phyloP scores from a whole-genome alignment of 1,140 invertebrate species.

The Ectropis grisescens region DNA sequence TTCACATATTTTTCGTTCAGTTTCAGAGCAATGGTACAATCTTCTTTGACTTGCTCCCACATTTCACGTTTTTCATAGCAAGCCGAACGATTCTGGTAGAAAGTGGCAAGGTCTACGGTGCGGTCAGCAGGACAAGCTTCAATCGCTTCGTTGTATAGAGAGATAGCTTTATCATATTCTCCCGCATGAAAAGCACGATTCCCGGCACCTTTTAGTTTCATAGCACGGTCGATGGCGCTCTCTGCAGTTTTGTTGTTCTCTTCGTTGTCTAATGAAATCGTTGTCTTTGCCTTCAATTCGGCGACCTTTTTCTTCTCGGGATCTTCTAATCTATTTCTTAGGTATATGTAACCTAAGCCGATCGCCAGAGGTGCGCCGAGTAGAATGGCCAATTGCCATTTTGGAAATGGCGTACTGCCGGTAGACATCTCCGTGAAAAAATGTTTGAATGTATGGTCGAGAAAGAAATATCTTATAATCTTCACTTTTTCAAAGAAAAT shows the following conservation, averaged over 20 bases:
- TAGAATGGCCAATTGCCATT: constrained; percentile 82
- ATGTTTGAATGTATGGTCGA: no score
- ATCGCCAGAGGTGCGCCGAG: constrained; percentile 86
- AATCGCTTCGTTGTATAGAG: constrained; percentile 91
- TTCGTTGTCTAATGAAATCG: constrained; percentile 68
- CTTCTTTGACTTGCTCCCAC: constrained; percentile 85
- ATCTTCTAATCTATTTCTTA: constrained; percentile 72
- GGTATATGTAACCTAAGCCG: constrained; percentile 86
- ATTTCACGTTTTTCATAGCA: constrained; percentile 94
- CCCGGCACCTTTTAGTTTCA: constrained; percentile 86
- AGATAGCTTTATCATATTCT: constrained; percentile 91
- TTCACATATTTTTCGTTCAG: constrained; percentile 91
- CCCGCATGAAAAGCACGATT: constrained; percentile 89
- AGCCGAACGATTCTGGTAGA: constrained; percentile 96
- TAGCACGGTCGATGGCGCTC: constrained; percentile 78
- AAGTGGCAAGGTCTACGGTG: constrained; percentile 84
- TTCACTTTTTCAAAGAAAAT: constrained; percentile 31
- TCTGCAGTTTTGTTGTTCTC: constrained; percentile 54
- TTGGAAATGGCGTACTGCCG: constrained; percentile 62
- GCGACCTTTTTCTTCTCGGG: constrained; percentile 70
- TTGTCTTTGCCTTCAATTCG: constrained; percentile 66
- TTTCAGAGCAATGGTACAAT: constrained; percentile 89
- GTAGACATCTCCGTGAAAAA: constrained; percentile 43
- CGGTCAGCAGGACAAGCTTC: constrained; percentile 83
- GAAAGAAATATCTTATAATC: constrained; percentile 25